Base-by-base conservation (phyloP, 2,113 vertebrate genomes). In the Saimiri boliviensis region DNA sequence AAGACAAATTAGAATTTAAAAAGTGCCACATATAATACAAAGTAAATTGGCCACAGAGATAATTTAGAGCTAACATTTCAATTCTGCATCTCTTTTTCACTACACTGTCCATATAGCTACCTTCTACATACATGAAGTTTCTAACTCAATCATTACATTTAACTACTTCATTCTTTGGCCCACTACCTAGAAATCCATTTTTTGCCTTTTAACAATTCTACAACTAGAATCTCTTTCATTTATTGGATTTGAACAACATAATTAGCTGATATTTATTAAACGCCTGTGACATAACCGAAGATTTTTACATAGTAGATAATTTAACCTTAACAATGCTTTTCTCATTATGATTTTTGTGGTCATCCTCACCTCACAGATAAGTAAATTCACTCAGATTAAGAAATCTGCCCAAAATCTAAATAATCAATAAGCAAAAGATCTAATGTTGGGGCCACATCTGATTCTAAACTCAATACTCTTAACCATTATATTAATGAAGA, bases 1-100 rank as follows among this genome's bases (percentile, higher is more conserved):
- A 93, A 60, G 5, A 66, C 58, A 86, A 63, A 47, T 83, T 19
- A 86, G 35, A 86, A 86, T 63, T 66, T 73, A 84, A 96, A 95
- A 49, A 86, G 2, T 21, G 25, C 37, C 71, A 85, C 6, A 54
- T 45, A 60, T 20, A 87, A 91, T 79, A 89, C 76, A 87, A 90
- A 70, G 45, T 25, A 77, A 86, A 68, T 2, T 37, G 54, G 37
- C 19, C 60, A 83, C 45, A 92, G 2, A 21, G 17, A 37, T 58
- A 70, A 91, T 54, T 79, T 30, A 82, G 4, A 89, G 52, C 8
- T 74, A 16, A 83, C 40, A 68, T 82, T 49, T 94, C 42, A 77
- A 80, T 81, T 90, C 14, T 37, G 85, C 52, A 49, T 25, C 14
- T 52, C n/a, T 40, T 86, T 40, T 73, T 77, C 45, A 91, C 9